A percentile compares a stretch with the other conserved stretches of the same genome.
Evolutionary conservation across 2,113 vertebrate species (phyloP).

Genomic region (Chloropsis cyanopogon): DNA sequence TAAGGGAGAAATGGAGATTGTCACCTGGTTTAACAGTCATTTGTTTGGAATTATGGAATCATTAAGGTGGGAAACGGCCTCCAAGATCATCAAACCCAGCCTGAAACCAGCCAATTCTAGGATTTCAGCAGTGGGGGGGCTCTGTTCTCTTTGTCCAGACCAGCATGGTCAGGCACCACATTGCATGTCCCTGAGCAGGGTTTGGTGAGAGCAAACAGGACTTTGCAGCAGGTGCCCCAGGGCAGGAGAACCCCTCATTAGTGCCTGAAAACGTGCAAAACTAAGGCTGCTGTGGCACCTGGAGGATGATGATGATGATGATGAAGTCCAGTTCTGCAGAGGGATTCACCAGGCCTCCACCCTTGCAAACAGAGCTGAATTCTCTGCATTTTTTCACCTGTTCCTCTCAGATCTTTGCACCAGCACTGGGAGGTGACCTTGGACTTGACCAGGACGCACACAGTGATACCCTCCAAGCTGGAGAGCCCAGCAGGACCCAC

Average conservation of each 20-base stretch:
- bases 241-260: not conserved
- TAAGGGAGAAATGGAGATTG: not conserved
- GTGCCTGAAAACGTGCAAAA: fast-evolving
- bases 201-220: not conserved
- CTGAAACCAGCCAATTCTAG: too few relatives aligned
- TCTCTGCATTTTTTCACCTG: not conserved
- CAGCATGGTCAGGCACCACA: fast-evolving
- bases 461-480: not conserved
- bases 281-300: not conserved
- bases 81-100: not conserved
- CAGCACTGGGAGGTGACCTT: not conserved
- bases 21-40: fast-evolving
- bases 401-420: not conserved
- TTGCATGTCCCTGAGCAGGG: fast-evolving
- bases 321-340: fast-evolving
- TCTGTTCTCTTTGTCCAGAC: not conserved
- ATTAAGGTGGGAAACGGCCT: not conserved
- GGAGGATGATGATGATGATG: not conserved
- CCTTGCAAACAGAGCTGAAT: not conserved
- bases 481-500: not conserved
- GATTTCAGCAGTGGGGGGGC: not conserved
- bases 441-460: not conserved
- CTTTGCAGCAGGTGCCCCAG: not conserved
- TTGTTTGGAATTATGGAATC: not conserved
- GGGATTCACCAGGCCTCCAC: too few relatives aligned